A percentile compares a stretch with the other conserved stretches of the same genome.
phyloP scores from a whole-genome alignment of 2,113 vertebrate species.

The Sander lucioperca region DNA sequence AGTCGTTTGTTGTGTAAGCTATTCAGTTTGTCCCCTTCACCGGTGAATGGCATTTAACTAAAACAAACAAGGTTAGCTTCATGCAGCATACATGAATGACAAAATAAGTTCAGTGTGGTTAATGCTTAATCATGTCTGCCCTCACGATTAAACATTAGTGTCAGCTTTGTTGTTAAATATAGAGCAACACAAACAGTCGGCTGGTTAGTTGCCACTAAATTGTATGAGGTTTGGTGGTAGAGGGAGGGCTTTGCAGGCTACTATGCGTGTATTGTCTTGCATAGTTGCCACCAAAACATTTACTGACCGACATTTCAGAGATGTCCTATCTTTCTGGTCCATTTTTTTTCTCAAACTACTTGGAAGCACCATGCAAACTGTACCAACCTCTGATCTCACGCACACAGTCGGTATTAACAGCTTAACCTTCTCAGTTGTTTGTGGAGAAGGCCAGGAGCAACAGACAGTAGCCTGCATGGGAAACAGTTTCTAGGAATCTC shows the following conservation, averaged over 20 bases:
- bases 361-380: slow-evolving; percentile 4
- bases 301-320: slow-evolving; percentile 66
- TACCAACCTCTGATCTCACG: slow-evolving; percentile 5
- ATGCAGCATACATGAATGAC: background rate
- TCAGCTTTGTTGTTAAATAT: slow-evolving; percentile 27
- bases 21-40: slow-evolving; percentile 38
- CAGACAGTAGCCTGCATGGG: slow-evolving; percentile 22
- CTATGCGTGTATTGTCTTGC: slow-evolving; percentile 63
- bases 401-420: slow-evolving; percentile 16
- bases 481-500: slow-evolving; percentile 25
- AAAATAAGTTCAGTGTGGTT: background rate
- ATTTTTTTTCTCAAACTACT: background rate
- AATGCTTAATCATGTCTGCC: background rate
- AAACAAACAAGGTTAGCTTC: slow-evolving; percentile 14
- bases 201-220: slow-evolving; percentile 27
- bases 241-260: background rate
- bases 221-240: slow-evolving; percentile 9
- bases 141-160: background rate
- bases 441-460: slow-evolving; percentile 17
- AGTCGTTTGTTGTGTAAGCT: slow-evolving; percentile 28
- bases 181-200: background rate
- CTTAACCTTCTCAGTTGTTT: slow-evolving; percentile 51
- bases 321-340: slow-evolving; percentile 26
- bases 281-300: slow-evolving; percentile 50
- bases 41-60: slow-evolving; percentile 25